A percentile compares a stretch with the other conserved stretches of the same genome.
phyloP scores from a whole-genome alignment of 2,888 invertebrate species.

The Ormyrus rosae region DNA sequence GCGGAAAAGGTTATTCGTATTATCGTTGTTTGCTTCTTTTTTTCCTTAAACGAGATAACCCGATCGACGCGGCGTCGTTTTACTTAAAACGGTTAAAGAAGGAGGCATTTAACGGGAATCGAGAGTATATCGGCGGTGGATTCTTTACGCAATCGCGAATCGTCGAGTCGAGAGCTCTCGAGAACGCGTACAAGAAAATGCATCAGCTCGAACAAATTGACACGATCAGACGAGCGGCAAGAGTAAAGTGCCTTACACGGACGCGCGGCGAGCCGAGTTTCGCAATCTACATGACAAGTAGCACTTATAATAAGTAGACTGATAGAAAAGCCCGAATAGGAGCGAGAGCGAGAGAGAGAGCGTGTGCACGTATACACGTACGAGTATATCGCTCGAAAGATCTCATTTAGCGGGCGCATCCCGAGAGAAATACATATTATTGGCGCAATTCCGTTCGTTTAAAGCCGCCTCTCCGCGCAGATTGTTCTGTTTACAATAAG shows the following conservation, averaged over 20 bases:
- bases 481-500: slow-evolving; percentile 49
- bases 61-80: neutral
- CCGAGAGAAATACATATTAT: slow-evolving; percentile 24
- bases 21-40: neutral
- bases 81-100: neutral
- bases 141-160: slow-evolving; percentile 1
- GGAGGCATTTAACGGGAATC: neutral
- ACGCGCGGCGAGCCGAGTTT: neutral
- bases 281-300: slow-evolving; percentile 38
- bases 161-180: neutral
- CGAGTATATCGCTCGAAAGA: slow-evolving; percentile 22
- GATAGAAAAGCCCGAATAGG: neutral
- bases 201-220: slow-evolving; percentile 1
- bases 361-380: neutral
- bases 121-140: neutral
- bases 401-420: slow-evolving; percentile 11
- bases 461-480: neutral
- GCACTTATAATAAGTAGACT: slow-evolving; percentile 15
- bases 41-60: neutral
- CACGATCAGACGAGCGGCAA: neutral
- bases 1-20: neutral
- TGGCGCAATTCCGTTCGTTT: slow-evolving; percentile 30
- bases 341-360: neutral
- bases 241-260: slow-evolving; percentile 1
- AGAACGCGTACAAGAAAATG: neutral